phyloP scores from a whole-genome alignment of 2,797 vertebrate genomes.

The Phrynocephalus guinanensis region DNA sequence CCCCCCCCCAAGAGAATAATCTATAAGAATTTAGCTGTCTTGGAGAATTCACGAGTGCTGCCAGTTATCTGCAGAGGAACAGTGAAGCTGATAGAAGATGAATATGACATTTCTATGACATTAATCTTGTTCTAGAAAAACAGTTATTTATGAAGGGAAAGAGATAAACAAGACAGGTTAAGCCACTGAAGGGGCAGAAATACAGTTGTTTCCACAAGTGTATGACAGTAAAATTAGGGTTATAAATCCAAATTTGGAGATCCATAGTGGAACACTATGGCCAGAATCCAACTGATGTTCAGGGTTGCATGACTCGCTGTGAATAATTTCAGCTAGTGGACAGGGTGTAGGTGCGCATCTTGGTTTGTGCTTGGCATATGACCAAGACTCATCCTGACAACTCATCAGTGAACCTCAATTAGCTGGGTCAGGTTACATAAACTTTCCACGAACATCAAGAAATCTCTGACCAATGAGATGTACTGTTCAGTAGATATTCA shows the following conservation, averaged over 20 bases:
- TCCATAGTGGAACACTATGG: not conserved
- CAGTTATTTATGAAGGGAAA: not conserved
- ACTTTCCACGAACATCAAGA: no score
- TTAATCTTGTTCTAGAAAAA: not conserved
- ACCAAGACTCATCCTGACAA: no score
- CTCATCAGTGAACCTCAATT: no score
- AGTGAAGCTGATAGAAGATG: not conserved
- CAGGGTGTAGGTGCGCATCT: no score
- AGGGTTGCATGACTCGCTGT: no score
- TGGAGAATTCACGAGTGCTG: not conserved
- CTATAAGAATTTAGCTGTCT: no score
- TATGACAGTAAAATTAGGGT: not conserved
- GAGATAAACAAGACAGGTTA: not conserved
- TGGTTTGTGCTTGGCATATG: no score
- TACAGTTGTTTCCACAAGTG: not conserved
- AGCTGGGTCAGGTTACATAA: no score
- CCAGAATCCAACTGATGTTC: no score
- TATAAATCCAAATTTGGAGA: not conserved
- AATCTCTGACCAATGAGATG: no score
- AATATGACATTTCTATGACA: not conserved
- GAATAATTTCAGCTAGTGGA: no score
- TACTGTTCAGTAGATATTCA: not conserved
- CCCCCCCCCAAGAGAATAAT: no score
- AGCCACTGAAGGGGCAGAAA: not conserved
- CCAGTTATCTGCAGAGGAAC: not conserved